Evolutionary conservation across 2,113 vertebrate genomes (phyloP).

Genomic region (Plecotus auritus): DNA sequence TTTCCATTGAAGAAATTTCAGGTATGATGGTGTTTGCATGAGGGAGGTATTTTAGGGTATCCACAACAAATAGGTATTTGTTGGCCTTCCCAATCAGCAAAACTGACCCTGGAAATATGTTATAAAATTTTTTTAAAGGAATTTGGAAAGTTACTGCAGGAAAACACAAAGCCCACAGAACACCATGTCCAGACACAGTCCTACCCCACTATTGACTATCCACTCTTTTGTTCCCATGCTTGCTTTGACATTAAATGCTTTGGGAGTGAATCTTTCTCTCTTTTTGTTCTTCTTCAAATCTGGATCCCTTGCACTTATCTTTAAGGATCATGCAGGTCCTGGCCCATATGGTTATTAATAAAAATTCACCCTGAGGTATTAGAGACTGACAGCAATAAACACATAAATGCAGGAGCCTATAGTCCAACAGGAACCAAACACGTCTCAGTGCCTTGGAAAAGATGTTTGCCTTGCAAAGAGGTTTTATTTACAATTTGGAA

Average conservation of each 20-base stretch:
- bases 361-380: background rate
- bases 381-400: background rate
- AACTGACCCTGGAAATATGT: background rate
- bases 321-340: background rate
- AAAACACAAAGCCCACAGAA: conserved; percentile 16
- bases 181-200: background rate
- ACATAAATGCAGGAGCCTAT: background rate
- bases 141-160: background rate
- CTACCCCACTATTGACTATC: background rate
- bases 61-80: background rate
- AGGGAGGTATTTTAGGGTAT: background rate
- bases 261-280: background rate
- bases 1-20: background rate
- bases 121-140: background rate
- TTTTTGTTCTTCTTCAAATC: background rate
- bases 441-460: background rate
- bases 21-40: background rate
- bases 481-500: conserved; percentile 1
- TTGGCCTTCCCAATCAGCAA: conserved; percentile 20
- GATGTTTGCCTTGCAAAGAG: background rate
- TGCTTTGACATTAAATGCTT: background rate
- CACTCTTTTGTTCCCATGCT: background rate
- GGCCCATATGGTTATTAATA: background rate
- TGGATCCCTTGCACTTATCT: background rate
- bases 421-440: background rate